phyloP scores from a whole-genome alignment of 1,140 invertebrate species.

The Periplaneta americana region DNA sequence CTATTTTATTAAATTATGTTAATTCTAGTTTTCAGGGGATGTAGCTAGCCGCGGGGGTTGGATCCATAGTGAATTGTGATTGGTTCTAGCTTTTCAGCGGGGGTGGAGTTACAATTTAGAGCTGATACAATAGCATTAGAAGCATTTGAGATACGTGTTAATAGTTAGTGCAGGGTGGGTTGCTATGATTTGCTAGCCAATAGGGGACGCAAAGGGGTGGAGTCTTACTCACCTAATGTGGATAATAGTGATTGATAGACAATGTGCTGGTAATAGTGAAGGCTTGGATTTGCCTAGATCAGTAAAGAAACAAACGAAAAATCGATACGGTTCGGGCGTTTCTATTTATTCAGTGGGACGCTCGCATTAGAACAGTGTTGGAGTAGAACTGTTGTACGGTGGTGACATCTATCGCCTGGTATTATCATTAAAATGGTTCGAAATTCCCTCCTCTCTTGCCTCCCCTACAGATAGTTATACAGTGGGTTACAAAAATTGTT shows the following conservation, averaged over 20 bases:
- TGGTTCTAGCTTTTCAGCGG: background rate
- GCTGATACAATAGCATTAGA: background rate
- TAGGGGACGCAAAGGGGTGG: background rate
- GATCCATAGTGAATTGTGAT: background rate
- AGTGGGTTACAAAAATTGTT: no score
- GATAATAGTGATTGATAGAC: background rate
- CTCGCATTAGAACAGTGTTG: background rate
- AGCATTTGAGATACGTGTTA: no score
- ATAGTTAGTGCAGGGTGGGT: no score
- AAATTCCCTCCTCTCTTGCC: background rate
- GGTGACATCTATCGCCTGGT: background rate
- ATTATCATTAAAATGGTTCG: background rate
- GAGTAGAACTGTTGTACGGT: background rate
- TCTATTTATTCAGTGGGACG: no score
- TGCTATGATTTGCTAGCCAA: background rate
- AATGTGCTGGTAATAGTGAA: background rate
- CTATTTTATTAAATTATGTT: background rate
- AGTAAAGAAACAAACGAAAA: background rate
- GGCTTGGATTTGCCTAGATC: background rate
- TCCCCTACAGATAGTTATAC: background rate
- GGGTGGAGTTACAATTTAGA: background rate
- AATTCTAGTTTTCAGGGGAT: background rate
- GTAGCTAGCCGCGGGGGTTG: background rate
- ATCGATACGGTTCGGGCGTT: background rate
- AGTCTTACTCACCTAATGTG: no score